phyloP scores from a whole-genome alignment of 2,113 vertebrate genomes.

The Oreochromis spilurus region DNA sequence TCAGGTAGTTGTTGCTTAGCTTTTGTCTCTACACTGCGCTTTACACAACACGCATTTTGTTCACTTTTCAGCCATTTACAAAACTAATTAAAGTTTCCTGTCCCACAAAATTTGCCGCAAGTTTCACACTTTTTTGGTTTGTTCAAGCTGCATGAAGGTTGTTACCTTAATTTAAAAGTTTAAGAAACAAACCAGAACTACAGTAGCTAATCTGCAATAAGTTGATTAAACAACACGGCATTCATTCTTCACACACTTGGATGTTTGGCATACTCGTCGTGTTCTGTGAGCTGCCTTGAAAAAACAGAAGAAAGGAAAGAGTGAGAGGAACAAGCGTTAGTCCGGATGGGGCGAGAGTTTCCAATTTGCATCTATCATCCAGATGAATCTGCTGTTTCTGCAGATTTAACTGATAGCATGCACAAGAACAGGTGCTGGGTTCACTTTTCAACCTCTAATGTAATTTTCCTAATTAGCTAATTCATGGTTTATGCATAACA shows the following conservation, averaged over 20 bases:
- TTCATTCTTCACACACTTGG: background rate
- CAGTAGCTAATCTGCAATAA: conserved; percentile 16
- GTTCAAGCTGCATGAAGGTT: conserved; percentile 13
- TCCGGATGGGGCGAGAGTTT: background rate
- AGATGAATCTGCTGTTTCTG: background rate
- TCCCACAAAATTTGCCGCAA: conserved; percentile 25
- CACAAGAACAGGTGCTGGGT: conserved; percentile 13
- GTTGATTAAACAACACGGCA: conserved; percentile 12
- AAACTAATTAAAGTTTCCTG: conserved; percentile 63
- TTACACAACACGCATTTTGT: conserved; percentile 20
- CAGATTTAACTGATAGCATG: background rate
- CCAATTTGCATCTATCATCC: background rate
- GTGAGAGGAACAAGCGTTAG: background rate
- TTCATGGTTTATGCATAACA: conserved; percentile 61
- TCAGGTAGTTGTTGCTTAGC: conserved; percentile 3
- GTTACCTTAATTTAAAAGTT: conserved; percentile 27
- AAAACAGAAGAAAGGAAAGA: background rate
- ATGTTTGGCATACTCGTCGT: background rate
- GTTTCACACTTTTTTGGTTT: background rate
- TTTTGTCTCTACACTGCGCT: background rate
- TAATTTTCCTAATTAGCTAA: conserved; percentile 57
- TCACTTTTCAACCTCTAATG: conserved; percentile 40
- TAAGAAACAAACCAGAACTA: conserved; percentile 13
- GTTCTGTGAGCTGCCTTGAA: background rate
- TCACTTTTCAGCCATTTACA: conserved; percentile 41